Conservation (phyloP, 2,797 vertebrate species). For the Sebastiscus tertius region DNA sequence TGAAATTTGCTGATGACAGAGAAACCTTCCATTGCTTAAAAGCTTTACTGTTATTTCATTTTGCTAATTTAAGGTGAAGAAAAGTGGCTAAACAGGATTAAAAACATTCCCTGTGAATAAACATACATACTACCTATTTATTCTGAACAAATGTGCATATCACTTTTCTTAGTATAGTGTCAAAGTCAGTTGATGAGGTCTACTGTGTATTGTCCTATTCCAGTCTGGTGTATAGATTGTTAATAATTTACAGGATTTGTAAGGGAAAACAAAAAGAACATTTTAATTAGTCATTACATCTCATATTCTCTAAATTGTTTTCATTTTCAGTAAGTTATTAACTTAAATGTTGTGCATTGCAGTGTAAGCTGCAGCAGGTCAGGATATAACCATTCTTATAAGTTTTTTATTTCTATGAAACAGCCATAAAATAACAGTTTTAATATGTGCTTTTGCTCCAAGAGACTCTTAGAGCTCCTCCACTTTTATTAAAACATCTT, state of each 20-base stretch:
- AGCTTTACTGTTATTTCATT: neutral
- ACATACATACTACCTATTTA: neutral
- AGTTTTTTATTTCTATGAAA: neutral
- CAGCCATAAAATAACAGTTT: neutral
- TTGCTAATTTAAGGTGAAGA: neutral
- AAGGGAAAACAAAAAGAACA: neutral
- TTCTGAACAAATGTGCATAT: neutral
- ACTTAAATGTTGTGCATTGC: neutral
- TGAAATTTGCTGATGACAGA: neutral
- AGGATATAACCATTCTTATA: neutral
- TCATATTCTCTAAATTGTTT: neutral
- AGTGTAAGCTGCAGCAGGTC: neutral
- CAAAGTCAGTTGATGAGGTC: neutral
- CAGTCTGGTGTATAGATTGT: neutral
- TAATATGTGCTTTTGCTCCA: neutral
- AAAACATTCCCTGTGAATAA: neutral
- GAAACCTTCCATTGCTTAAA: neutral
- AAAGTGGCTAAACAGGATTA: neutral
- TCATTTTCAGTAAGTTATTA: neutral
- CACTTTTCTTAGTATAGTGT: neutral
- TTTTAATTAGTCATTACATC: neutral
- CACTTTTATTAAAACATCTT: conserved; percentile 5
- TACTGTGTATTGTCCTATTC: too few relatives aligned
- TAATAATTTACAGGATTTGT: neutral
- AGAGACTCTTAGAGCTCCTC: neutral